Evolutionary conservation across 2,888 invertebrate species (phyloP), one percentile per base, ranked within the genome.

Genomic region (Amphipoea lucens): DNA sequence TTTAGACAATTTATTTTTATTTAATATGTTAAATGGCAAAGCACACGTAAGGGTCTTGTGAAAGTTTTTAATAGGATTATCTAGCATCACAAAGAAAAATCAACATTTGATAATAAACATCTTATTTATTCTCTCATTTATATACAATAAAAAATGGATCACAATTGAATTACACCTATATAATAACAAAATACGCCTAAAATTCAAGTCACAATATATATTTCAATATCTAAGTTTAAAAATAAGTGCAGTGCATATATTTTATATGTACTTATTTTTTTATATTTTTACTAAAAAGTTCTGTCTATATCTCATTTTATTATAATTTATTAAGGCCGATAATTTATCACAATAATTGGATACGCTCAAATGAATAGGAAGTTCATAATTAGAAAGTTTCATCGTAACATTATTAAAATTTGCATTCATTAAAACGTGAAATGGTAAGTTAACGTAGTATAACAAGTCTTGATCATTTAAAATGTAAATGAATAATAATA

Each of bases 121-220:
- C 86, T 82, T 89, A 90, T 93, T 93, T 92, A 92, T 91, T 92
- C 88, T 91, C 90, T 90, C 84, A 90, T 88, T 3, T 36, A 90
- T 90, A 90, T 90, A 91, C 87, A 91, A 87, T 89, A 88, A 89
- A 88, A 89, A 88, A 89, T 88, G 76, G 87, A 92, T 92, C 92
- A 93, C 92, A 91, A 90, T 92, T 85, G 74, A 84, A 87, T 85
- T 86, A 88, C 67, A 83, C 87, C 87, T 90, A 90, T 88, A 88
- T 79, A 83, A 86, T 83, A 89, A 90, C 82, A 86, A 80, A 79
- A 70, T 82, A 79, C 69, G 40, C 82, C 81, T 87, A 86, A 71
- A 73, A 74, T 86, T 79, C 88, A 89, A 88, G 86, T 84, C 89
- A 89, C 86, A 82, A 79, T 81, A 83, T 81, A 72, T 80, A 70